phyloP scores from a whole-genome alignment of 2,113 vertebrate species.

The Urocolius indicus region DNA sequence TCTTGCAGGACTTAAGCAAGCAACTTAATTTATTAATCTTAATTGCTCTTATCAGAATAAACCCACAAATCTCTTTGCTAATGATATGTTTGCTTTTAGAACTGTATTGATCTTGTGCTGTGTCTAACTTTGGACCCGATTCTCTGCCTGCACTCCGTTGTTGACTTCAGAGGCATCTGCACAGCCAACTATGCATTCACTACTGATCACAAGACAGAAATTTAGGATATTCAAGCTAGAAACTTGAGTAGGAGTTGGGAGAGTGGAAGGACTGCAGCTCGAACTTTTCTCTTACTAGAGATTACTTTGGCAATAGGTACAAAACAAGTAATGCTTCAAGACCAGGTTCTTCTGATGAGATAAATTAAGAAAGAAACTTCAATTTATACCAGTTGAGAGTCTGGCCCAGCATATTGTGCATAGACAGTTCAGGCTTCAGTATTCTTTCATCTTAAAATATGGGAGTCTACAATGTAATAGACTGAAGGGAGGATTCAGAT shows the following conservation, averaged over 20 bases:
- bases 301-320: background rate
- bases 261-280: background rate
- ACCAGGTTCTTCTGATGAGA: background rate
- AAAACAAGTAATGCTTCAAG: background rate
- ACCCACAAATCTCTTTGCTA: background rate
- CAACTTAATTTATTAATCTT: background rate
- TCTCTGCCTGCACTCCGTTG: background rate
- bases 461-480: background rate
- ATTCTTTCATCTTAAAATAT: background rate
- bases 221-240: background rate
- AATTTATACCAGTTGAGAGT: background rate
- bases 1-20: background rate
- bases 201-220: background rate
- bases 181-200: background rate
- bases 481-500: background rate
- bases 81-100: background rate
- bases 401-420: background rate
- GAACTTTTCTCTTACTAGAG: background rate
- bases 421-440: background rate
- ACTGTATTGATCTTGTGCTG: background rate
- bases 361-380: background rate
- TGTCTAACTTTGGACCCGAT: background rate
- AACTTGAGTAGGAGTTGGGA: background rate
- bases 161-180: background rate
- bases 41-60: slow-evolving; percentile 8